Percentiles rank a stretch among this genome's conserved stretches.
Evolutionary conservation across 1,140 invertebrate genomes (phyloP).

Genomic region (Phthorimaea operculella): DNA sequence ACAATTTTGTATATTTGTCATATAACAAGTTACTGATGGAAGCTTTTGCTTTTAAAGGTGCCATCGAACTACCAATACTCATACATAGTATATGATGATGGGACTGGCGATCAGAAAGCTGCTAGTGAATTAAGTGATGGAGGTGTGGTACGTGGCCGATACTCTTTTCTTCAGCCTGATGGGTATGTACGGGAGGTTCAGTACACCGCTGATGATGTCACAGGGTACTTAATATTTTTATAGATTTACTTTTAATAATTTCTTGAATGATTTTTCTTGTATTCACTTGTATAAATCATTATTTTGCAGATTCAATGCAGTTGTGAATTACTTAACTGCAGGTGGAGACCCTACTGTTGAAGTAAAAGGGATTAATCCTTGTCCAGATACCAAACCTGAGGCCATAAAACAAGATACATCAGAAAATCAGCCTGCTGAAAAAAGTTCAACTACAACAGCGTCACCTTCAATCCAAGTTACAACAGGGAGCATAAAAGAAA

Average conservation of each 20-base stretch:
- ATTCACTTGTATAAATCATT: neutral
- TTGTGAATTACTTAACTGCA: slow-evolving; percentile 42
- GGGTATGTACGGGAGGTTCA: slow-evolving; percentile 76
- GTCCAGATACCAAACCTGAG: too few relatives aligned
- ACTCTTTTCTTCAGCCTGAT: slow-evolving; percentile 73
- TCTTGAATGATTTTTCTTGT: neutral
- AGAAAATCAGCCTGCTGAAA: too few relatives aligned
- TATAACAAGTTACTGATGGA: neutral
- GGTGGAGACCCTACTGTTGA: neutral
- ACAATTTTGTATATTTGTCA: neutral
- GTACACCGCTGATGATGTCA: slow-evolving; percentile 77
- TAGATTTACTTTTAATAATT: neutral
- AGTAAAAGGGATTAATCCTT: neutral
- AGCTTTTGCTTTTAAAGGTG: slow-evolving; percentile 24
- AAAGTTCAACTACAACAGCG: too few relatives aligned
- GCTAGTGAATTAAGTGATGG: slow-evolving; percentile 72
- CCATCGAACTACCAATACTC: slow-evolving; percentile 48
- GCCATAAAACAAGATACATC: too few relatives aligned
- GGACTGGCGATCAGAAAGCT: slow-evolving; percentile 71
- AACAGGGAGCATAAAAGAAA: too few relatives aligned
- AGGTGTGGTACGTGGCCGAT: slow-evolving; percentile 70
- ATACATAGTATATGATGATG: slow-evolving; percentile 65
- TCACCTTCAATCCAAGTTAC: too few relatives aligned
- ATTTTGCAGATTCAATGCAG: slow-evolving; percentile 46
- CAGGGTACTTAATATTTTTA: slow-evolving; percentile 50